These are phyloP conservation scores for Argyresthia goedartella DNA, from an alignment of 2,888 invertebrate species.

Conservation along the genomic window DNA sequence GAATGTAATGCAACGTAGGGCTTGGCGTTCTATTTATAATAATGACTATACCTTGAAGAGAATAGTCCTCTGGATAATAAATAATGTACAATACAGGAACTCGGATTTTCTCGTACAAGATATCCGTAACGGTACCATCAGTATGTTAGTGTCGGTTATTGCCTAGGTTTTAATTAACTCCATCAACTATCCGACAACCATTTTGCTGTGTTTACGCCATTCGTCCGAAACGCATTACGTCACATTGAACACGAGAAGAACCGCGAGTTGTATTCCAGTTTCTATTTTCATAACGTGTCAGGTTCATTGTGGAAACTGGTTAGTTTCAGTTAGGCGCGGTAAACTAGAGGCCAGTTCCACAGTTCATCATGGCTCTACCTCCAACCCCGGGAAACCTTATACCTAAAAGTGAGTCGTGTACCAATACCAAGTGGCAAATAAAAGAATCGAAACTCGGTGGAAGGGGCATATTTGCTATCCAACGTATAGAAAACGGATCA, in stretches of 20 bases:
- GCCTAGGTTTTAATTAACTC: no score
- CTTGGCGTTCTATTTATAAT: no score
- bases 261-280: conserved; percentile 27
- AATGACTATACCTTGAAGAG: no score
- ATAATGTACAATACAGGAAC: no score
- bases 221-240: background rate
- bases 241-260: conserved; percentile 43
- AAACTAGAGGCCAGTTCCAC: conserved; percentile 13
- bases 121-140: no score
- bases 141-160: no score
- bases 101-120: no score
- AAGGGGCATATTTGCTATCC: conserved; percentile 77
- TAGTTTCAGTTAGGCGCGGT: conserved; percentile 37
- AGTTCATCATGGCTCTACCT: conserved; percentile 14
- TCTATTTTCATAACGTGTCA: conserved; percentile 60
- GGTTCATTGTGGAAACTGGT: conserved; percentile 28
- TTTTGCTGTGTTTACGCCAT: background rate
- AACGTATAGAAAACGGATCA: conserved; percentile 73
- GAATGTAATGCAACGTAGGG: background rate
- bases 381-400: conserved; percentile 10
- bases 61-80: no score
- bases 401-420: background rate
- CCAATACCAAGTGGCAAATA: conserved; percentile 38
- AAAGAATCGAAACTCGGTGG: conserved; percentile 73
- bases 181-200: no score